Evolutionary conservation across 1,140 invertebrate genomes (phyloP), one percentile per base, ranked within the genome.

Genomic region (Zaprionus camerounensis): DNA sequence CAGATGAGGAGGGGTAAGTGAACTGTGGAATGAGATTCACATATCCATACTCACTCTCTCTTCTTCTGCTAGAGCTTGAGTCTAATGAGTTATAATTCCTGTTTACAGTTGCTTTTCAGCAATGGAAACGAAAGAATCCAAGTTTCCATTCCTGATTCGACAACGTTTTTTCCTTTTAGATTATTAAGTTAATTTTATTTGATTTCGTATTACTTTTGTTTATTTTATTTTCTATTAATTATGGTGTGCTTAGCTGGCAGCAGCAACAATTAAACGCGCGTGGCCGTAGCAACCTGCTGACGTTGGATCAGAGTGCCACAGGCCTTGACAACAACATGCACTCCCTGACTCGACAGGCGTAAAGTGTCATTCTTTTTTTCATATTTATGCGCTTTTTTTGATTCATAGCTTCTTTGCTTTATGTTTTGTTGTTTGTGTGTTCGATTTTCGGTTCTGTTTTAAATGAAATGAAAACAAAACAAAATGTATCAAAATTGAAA

Each of bases 311-410:
- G 66, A 90, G 67, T 81, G 71, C 66, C 80, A 75, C 77, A 65
- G 80, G 63, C 72, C 55, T 80, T 62, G 76, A 73, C 11, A 65
- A 63, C 65, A 78, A 71, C 36, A 71, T 84, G 41, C 69, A 78
- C 68, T 81, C 84, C 55, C 81, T 87, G 61, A 88, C 69, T 74
- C 77, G 91, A 87, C 91, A 92, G 86, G 91, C 91, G 91, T 92
- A 92, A 92, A 78, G 80, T 81, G 72, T 74, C 74, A 80, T 91
- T 84, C 11, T 67, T 83, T 80, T 82, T 46, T 34, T 34, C 31
- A 9, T 61, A 53, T 81, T 76, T 74, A 49, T 65, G 53, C 79
- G 58, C 64, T 38, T 59, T 67, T 12, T 38, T 59, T 9, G 41
- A 34, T 41, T 71, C 65, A 53, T 28, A 26, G 12, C 58, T 69